These are phyloP conservation scores for Falco biarmicus DNA, from an alignment of 2,797 vertebrate genomes.

Conservation along the genomic window DNA sequence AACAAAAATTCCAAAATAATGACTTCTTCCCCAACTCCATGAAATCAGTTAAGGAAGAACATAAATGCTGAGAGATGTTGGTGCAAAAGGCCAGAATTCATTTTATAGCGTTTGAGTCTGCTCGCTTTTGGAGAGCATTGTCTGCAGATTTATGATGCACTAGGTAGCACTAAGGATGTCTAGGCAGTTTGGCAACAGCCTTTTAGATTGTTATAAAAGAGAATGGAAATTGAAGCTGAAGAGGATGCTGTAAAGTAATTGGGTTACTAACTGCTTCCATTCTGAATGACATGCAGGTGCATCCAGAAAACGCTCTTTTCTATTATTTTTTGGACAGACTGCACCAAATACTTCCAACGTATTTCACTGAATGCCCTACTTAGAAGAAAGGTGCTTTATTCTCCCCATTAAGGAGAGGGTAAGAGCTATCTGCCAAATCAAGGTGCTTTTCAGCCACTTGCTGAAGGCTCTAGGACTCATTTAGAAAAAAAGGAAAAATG, in stretches of 20 bases:
- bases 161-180: constrained; percentile 11
- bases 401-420: background rate
- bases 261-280: constrained; percentile 25
- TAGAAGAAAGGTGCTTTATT: background rate
- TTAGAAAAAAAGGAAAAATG: background rate
- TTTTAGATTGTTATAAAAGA: constrained; percentile 7
- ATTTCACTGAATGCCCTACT: background rate
- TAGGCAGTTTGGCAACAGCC: constrained; percentile 1
- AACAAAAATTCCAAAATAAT: background rate
- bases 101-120: background rate
- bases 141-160: constrained; percentile 42
- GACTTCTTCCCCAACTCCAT: background rate
- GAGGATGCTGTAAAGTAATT: background rate
- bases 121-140: background rate
- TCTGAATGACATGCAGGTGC: background rate
- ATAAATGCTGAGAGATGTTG: background rate
- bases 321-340: background rate
- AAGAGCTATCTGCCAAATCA: background rate
- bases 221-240: constrained; percentile 17
- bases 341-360: background rate
- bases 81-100: background rate
- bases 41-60: background rate
- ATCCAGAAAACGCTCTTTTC: background rate
- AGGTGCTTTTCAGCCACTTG: background rate
- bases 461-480: background rate